phyloP scores from a whole-genome alignment of 2,888 invertebrate genomes.

The Eledone cirrhosa region DNA sequence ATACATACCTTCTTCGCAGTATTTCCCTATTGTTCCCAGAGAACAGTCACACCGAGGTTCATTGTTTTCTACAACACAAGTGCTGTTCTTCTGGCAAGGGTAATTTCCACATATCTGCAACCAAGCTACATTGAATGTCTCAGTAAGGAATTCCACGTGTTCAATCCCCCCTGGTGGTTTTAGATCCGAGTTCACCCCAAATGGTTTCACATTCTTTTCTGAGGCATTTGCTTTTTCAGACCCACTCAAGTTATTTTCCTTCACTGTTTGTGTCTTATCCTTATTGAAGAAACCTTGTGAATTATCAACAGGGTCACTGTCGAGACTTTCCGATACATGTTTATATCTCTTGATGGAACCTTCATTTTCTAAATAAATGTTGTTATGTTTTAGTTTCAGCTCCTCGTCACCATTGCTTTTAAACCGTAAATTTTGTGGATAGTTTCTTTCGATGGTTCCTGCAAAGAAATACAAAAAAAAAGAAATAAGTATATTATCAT shows the following conservation, averaged over 20 bases:
- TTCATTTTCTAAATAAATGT: neutral
- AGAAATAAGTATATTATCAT: neutral
- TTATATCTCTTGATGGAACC: neutral
- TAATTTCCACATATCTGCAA: slow-evolving; percentile 42
- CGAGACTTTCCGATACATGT: slow-evolving; percentile 11
- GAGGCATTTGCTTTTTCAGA: neutral
- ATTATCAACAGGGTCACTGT: neutral
- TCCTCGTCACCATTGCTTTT: neutral
- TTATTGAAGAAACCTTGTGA: neutral
- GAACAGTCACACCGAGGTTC: slow-evolving; percentile 79
- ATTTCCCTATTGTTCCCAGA: slow-evolving; percentile 86
- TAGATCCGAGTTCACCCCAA: neutral
- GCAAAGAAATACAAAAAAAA: neutral
- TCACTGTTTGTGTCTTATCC: neutral
- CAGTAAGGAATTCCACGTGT: neutral
- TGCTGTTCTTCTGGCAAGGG: slow-evolving; percentile 53
- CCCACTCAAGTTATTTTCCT: neutral
- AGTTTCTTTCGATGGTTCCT: neutral
- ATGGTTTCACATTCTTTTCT: neutral
- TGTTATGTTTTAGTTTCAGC: neutral
- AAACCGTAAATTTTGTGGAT: neutral
- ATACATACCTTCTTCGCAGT: slow-evolving; percentile 78
- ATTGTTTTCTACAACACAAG: slow-evolving; percentile 54
- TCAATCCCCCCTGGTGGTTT: neutral
- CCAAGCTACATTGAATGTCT: slow-evolving; percentile 5